Evolutionary conservation across 2,113 vertebrate species (phyloP).

Genomic region (Dryoscopus gambensis): DNA sequence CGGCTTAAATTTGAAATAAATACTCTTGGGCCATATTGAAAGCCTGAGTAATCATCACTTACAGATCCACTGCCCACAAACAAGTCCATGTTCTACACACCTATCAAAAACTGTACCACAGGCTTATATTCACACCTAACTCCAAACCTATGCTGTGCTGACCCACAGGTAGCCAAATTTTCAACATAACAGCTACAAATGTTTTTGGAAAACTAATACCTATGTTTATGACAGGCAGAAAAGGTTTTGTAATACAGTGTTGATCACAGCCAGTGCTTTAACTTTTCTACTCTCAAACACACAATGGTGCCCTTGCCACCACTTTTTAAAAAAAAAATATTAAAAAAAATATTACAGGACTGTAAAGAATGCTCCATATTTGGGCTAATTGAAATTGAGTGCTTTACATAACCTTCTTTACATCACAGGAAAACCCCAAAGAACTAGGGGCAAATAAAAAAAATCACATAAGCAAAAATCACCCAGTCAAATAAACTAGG

Average conservation of each 20-base stretch:
- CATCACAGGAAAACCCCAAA: not conserved
- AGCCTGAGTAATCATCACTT: not conserved
- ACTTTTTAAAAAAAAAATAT: too few relatives aligned
- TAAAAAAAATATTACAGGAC: not conserved
- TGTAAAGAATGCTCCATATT: not conserved
- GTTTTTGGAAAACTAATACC: not conserved
- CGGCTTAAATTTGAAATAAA: not conserved
- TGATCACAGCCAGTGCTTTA: not conserved
- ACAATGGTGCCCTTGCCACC: not conserved
- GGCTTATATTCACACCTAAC: accelerated
- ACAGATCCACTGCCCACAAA: not conserved
- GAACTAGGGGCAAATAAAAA: not conserved
- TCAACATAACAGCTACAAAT: not conserved
- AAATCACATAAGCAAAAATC: not conserved
- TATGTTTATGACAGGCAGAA: not conserved
- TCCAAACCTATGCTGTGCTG: not conserved
- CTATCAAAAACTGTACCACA: not conserved
- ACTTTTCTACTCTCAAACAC: not conserved
- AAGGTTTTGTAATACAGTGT: not conserved
- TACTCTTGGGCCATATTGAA: not conserved
- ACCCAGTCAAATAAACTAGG: not conserved
- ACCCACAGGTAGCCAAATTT: not conserved
- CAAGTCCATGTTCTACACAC: not conserved
- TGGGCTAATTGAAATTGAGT: not conserved
- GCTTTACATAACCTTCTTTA: not conserved